Conservation (phyloP, 2,113 vertebrate genomes). For the Bolborhynchus lineola region DNA sequence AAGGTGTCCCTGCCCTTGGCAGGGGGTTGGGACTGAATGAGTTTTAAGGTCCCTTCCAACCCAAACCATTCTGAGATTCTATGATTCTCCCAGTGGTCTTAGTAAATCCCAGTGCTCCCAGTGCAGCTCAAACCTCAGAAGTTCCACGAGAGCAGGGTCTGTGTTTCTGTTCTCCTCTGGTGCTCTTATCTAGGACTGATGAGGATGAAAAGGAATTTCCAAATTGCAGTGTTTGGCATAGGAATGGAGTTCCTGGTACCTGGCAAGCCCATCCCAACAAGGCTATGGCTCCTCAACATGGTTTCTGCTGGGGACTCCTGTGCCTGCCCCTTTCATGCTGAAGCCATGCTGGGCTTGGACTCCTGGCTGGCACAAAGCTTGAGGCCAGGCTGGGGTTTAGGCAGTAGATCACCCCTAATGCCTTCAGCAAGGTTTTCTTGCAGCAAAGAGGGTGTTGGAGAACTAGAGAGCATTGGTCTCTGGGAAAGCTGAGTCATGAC, state of each 20-base stretch:
- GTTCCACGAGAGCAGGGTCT: neutral
- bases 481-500: constrained; percentile 10
- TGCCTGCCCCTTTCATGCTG: neutral
- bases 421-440: neutral
- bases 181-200: neutral
- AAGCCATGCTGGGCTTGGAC: neutral
- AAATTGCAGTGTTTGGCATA: neutral
- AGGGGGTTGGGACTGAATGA: neutral
- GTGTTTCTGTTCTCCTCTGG: neutral
- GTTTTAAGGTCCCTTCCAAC: neutral
- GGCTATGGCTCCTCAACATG: neutral
- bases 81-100: neutral
- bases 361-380: neutral
- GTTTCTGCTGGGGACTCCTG: neutral
- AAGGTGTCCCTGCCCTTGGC: neutral
- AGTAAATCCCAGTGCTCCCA: neutral
- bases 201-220: neutral
- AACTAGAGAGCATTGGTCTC: rapidly evolving
- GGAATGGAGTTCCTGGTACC: neutral
- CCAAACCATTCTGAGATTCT: neutral
- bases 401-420: neutral
- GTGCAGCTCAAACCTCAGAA: neutral
- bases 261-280: neutral
- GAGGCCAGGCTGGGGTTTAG: neutral
- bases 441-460: neutral